Base-by-base conservation (phyloP, 2,888 invertebrate genomes). In the Pristionchus maxplancki region DNA sequence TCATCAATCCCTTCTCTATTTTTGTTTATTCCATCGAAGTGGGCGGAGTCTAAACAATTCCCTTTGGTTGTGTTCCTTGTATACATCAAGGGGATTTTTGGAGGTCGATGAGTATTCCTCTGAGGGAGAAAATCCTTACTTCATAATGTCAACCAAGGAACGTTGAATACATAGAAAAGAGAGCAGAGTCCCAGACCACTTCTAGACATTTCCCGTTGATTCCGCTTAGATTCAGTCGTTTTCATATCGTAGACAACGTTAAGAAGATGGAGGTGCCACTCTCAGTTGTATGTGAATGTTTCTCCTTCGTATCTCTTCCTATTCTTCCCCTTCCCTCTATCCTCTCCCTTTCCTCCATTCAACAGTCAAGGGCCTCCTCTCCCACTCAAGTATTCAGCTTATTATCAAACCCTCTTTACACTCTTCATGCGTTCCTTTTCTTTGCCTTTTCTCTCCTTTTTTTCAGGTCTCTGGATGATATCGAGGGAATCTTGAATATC, bases 341-440 rank as follows among this genome's bases (percentile, higher is more conserved):
- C n/a, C 74, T 74, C 74, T 74, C 74, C 24, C 74, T 74, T 71
- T 40, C 74, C 20, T 74, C 74, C 40, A 74, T 74, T 40, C 74
- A 74, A 74, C 40, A 74, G 74, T 74, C 74, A 74, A 74, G 74
- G 40, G 74, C 40, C 74, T 31, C 67, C n/a, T n/a, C n/a, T 74
- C 40, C 74, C 17, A 40, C 74, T 74, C 74, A 74, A 74, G 74
- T 74, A 74, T 74, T 74, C 37, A 74, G 74, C 74, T 74, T 74
- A 74, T 74, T 74, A 74, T 74, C 74, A 74, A 67, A 67, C 40
- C 24, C 40, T 37, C 74, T n/a, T 24, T 74, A 31, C 37, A 74
- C 74, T 74, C 40, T 24, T 40, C 24, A 9, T n/a, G 58, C 58
- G 58, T 58, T 58, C 58, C 58, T 58, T 24, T 74, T 6, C 40